Evolutionary conservation across 2,888 invertebrate species (phyloP), one percentile per base, ranked within the genome.

Genomic region (Entomobrya multifasciata): DNA sequence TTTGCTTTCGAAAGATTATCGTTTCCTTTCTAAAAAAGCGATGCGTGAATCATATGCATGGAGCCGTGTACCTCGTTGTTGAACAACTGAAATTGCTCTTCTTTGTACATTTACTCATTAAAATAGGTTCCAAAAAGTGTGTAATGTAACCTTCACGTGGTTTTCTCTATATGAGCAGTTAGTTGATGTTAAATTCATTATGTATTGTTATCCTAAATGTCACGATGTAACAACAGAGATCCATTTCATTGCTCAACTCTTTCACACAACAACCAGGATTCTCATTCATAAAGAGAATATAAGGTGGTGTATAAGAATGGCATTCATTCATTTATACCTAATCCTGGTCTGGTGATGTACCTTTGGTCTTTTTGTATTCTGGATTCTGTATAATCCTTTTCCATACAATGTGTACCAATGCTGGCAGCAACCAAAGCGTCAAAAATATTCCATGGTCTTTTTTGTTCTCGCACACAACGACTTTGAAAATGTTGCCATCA

Each of bases 171-270:
- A 44, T n/a, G 36, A 67, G 44, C 30, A 62, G 30, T 30, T 30
- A 25, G 25, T 30, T 30, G 62, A n/a, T 3, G 25, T 30, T 62
- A 67, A 17, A 17, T 22, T 67, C 22, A 20, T 20, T 67, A 13
- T 67, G 67, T 44, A 67, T 67, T 67, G 67, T 67, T 44, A 67
- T 67, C 44, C 67, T 44, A 67, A 67, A 67, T 67, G 67, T 67
- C 67, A 67, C 67, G 67, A 67, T 22, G 17, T 67, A 67, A 67
- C 67, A 67, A 67, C 67, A 67, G 67, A 57, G 57, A 67, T 44
- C 44, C 67, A 20, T 67, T 67, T 67, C 67, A 41, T 17, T 65
- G 10, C 17, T 62, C n/a, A n/a, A n/a, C n/a, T n/a, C n/a, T n/a
- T n/a, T n/a, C n/a, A n/a, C n/a, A n/a, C n/a, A n/a, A n/a, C n/a